Conservation (phyloP, 2,888 invertebrate genomes). For the Theretra japonica region DNA sequence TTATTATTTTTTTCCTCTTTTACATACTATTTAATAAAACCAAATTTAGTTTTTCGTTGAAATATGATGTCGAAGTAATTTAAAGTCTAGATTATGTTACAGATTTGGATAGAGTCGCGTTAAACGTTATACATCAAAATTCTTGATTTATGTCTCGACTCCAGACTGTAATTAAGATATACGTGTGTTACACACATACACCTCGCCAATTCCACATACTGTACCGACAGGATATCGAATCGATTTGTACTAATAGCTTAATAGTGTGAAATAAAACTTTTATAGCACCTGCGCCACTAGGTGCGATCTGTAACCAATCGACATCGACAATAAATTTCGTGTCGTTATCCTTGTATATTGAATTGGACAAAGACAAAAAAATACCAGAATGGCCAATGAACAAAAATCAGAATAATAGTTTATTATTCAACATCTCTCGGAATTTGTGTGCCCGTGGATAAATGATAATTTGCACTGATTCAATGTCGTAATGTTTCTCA, state of each 20-base stretch:
- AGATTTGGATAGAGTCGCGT: neutral
- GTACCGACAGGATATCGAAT: conserved; percentile 14
- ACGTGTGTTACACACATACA: neutral
- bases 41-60: no score
- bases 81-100: neutral
- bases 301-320: conserved; percentile 29
- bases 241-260: conserved; percentile 20
- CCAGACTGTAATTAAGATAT: neutral
- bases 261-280: conserved; percentile 24
- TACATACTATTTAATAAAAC: no score
- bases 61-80: neutral
- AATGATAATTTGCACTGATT: conserved; percentile 40
- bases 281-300: conserved; percentile 14
- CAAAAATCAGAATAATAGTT: conserved; percentile 41
- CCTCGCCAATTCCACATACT: neutral
- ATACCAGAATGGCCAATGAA: conserved; percentile 33
- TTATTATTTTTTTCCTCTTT: no score
- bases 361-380: conserved; percentile 40
- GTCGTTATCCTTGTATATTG: conserved; percentile 45
- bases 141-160: neutral
- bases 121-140: neutral
- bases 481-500: conserved; percentile 38
- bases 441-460: conserved; percentile 42
- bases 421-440: conserved; percentile 49
- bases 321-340: conserved; percentile 38